A percentile compares a stretch with the other conserved stretches of the same genome.
Conservation (phyloP, 2,888 invertebrate genomes). For the Elegia similella region DNA sequence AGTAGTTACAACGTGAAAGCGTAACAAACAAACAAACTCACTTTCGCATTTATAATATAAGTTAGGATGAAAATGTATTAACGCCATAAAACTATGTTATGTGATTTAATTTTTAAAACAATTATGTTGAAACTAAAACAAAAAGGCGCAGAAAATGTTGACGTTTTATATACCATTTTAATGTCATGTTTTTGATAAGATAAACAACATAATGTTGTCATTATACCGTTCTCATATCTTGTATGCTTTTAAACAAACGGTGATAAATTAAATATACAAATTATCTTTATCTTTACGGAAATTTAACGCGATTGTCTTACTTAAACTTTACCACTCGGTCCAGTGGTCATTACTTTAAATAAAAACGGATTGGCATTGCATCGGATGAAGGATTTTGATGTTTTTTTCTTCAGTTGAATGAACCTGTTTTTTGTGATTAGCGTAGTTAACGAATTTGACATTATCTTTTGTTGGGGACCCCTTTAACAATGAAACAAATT, state of each 20-base stretch:
- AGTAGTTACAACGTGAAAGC: too few relatives aligned
- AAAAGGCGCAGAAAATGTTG: not conserved
- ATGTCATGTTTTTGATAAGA: conserved; percentile 17
- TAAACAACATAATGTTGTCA: conserved; percentile 10
- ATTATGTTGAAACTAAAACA: conserved; percentile 9
- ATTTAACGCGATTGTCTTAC: conserved; percentile 14
- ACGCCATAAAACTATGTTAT: too few relatives aligned
- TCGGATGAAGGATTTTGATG: not conserved
- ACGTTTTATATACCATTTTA: conserved; percentile 12
- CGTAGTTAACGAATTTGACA: not conserved
- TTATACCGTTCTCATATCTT: conserved; percentile 17
- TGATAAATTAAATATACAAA: conserved; percentile 13
- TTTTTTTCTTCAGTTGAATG: conserved; percentile 10
- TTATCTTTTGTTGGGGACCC: conserved; percentile 2
- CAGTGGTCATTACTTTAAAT: conserved; percentile 7
- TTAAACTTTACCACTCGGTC: conserved; percentile 5
- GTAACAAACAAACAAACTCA: too few relatives aligned
- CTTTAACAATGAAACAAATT: not conserved
- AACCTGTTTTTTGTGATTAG: conserved; percentile 2
- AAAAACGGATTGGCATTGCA: conserved; percentile 8
- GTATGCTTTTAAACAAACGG: conserved; percentile 15
- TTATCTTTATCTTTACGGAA: conserved; percentile 12
- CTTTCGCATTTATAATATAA: too few relatives aligned
- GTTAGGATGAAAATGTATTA: too few relatives aligned
- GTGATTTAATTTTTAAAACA: too few relatives aligned